A percentile compares a stretch with the other conserved stretches of the same genome.
Evolutionary conservation across 2,888 invertebrate genomes (phyloP).

Genomic region (Thelaira solivaga): DNA sequence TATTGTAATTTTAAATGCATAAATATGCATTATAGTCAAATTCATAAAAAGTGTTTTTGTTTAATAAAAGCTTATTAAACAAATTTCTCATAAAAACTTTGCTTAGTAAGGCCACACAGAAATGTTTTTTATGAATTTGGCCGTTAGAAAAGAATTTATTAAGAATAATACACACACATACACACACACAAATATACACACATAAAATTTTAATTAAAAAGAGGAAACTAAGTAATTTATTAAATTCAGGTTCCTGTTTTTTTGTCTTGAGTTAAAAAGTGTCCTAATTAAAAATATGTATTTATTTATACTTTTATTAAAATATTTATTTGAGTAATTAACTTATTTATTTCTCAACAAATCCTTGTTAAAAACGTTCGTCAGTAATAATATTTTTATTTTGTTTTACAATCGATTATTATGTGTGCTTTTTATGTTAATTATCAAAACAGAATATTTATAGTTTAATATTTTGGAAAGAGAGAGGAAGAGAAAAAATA

Average conservation of each 20-base stretch:
- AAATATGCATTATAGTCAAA: too few species aligned
- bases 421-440: conserved; percentile 33
- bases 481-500: not conserved
- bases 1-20: too few species aligned
- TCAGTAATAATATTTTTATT: not conserved
- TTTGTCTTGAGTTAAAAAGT: not conserved
- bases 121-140: conserved; percentile 17
- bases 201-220: not conserved
- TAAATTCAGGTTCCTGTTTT: not conserved
- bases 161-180: not conserved
- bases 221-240: not conserved
- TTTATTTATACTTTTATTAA: too few species aligned
- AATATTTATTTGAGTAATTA: too few species aligned
- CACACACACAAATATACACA: not conserved
- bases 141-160: conserved; percentile 42
- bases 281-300: too few species aligned
- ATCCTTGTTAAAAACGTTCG: not conserved
- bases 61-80: too few species aligned
- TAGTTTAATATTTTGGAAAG: not conserved
- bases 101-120: too few species aligned
- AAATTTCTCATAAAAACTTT: too few species aligned
- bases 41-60: too few species aligned
- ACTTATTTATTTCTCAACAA: too few species aligned
- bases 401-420: conserved; percentile 5
- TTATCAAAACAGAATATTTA: not conserved